Conservation (phyloP, 2,797 vertebrate species). For the Martes flavigula region DNA sequence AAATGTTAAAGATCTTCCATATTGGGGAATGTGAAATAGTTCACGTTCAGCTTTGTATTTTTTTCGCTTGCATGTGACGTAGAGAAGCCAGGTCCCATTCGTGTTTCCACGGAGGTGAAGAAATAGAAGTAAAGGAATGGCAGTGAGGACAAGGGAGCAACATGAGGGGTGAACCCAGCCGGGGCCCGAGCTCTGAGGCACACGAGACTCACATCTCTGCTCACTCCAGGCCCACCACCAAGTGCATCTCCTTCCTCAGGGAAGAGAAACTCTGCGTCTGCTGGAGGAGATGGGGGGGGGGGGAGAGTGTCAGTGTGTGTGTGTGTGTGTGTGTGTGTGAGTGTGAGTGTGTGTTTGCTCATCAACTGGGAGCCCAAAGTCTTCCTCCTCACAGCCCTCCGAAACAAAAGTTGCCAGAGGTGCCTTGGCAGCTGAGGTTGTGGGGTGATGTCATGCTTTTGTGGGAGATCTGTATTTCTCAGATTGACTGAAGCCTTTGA, state of each 20-base stretch:
- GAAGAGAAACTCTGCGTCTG: not conserved
- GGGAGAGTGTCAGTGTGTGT: not conserved
- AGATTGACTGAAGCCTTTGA: slow-evolving; percentile 58
- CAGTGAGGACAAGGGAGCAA: not conserved
- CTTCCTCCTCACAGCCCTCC: not conserved
- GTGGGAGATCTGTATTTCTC: slow-evolving; percentile 40
- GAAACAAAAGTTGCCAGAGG: slow-evolving; percentile 32
- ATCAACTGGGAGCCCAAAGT: not conserved
- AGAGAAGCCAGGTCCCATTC: not conserved
- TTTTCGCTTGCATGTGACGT: not conserved
- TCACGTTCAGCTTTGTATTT: not conserved
- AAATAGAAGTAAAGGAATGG: not conserved
- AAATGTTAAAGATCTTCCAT: not conserved
- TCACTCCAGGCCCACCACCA: not conserved
- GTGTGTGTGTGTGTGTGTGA: not conserved
- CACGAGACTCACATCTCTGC: not conserved
- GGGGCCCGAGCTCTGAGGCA: not conserved
- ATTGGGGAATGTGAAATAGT: not conserved
- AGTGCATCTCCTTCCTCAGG: not conserved
- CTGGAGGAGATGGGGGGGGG: not conserved
- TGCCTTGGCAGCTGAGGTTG: slow-evolving; percentile 2
- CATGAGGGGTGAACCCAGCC: not conserved
- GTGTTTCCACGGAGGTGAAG: not conserved
- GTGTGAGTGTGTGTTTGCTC: not conserved
- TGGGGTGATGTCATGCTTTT: not conserved